Evolutionary conservation across 2,113 vertebrate species (phyloP), one percentile per base, ranked within the genome.

Genomic region (Caranx ignobilis): DNA sequence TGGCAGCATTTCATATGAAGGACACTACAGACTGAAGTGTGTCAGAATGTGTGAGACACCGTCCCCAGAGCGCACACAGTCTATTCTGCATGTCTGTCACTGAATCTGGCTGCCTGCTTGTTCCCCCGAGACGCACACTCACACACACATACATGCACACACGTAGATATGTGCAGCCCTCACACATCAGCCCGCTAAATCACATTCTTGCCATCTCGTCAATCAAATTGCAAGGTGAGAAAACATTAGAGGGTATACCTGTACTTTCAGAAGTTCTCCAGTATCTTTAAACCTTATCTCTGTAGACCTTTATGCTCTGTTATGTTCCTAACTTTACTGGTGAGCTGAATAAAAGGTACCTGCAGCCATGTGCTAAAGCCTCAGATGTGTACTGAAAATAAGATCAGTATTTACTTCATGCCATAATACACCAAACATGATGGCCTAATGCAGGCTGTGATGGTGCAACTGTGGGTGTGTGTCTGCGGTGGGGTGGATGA

Each of bases 1-100:
- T 63, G 71, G 71, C 86, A 88, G 81, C 77, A 71, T 84, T 88
- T 75, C 75, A 81, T 91, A 75, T 88, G 92, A 92, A 90, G 91
- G 91, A 91, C 87, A 84, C 79, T 83, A 81, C 83, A 84, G 73
- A 83, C 82, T 88, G 72, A 90, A 92, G 86, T 84, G 88, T 93
- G 85, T 91, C 91, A 91, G 57, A 81, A 90, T 85, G 91, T 86
- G 87, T 80, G 91, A 93, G 91, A 93, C 88, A 82, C 54, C 55
- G 84, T 92, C 91, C 89, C 91, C 79, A 64, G 91, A 92, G 92
- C 72, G 92, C 72, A 48, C 72, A 48, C 43, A 43, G 81, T 86
- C 82, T 79, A 75, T 80, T 86, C 85, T 85, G 78, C 74, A 56
- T 67, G 82, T 86, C 86, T 87, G 87, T 87, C 81, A 85, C 79